Evolutionary conservation across 2,113 vertebrate species (phyloP).

Genomic region (Eonycteris spelaea): DNA sequence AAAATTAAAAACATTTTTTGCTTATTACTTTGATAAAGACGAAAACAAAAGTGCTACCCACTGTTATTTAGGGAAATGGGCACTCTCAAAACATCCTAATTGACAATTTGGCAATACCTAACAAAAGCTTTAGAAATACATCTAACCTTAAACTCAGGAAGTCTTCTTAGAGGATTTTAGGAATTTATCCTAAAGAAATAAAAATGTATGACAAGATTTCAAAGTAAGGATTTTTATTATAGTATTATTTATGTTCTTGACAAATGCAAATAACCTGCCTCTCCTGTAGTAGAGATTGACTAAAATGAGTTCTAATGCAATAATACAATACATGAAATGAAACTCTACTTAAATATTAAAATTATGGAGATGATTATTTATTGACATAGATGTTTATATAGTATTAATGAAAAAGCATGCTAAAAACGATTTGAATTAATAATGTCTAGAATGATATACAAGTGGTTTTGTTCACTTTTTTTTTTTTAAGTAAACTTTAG

Average conservation of each 20-base stretch:
- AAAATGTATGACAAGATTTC: background rate
- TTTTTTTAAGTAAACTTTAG: background rate
- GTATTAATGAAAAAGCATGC: background rate
- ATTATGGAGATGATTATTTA: background rate
- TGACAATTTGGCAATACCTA: background rate
- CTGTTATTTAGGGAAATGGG: background rate
- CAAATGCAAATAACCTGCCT: background rate
- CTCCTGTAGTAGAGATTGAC: background rate
- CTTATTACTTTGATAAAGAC: background rate
- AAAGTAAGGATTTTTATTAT: background rate
- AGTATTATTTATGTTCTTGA: background rate
- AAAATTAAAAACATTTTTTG: background rate
- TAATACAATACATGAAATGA: background rate
- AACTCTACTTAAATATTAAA: background rate
- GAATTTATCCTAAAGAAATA: background rate
- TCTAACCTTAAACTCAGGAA: background rate
- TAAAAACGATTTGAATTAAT: background rate
- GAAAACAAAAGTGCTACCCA: background rate
- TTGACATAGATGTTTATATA: background rate
- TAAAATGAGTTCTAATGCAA: background rate
- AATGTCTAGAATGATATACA: background rate
- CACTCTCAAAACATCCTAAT: background rate
- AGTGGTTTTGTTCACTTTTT: background rate
- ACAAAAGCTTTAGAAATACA: background rate
- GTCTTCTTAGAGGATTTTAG: background rate